Percentiles rank a stretch among this genome's conserved stretches.
Evolutionary conservation across 2,113 vertebrate species (phyloP).

Genomic region (Micronycteris hirsuta): DNA sequence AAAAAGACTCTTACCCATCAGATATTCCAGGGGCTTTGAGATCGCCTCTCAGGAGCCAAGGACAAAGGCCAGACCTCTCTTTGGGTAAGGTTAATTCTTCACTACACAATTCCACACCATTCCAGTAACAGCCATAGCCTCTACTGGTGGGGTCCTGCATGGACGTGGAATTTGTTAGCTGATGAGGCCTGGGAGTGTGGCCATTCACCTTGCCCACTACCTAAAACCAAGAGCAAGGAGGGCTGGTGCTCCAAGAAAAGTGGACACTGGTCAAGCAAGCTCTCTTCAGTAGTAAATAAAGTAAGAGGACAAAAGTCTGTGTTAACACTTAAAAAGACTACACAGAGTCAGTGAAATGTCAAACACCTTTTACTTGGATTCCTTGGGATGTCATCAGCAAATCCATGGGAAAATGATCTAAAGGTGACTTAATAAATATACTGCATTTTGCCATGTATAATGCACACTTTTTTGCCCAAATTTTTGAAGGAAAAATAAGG

Average conservation of each 20-base stretch:
- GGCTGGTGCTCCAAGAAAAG: neutral
- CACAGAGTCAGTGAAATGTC: neutral
- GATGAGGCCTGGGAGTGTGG: neutral
- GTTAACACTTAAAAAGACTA: neutral
- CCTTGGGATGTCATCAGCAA: neutral
- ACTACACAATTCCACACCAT: neutral
- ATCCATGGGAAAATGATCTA: neutral
- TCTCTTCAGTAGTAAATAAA: neutral
- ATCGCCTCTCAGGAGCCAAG: neutral
- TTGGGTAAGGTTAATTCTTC: neutral
- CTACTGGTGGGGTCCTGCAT: fast-evolving
- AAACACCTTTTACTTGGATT: neutral
- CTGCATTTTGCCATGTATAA: no score
- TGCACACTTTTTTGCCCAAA: no score
- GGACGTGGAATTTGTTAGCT: neutral
- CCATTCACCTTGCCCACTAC: neutral
- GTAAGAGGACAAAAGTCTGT: neutral
- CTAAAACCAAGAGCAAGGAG: neutral
- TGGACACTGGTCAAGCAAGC: neutral
- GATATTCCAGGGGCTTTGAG: neutral
- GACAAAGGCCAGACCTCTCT: neutral
- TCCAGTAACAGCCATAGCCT: neutral
- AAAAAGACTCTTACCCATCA: neutral
- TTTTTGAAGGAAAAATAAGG: no score
- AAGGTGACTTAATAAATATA: neutral